Evolutionary conservation across 2,888 invertebrate genomes (phyloP), one percentile per base, ranked within the genome.

Genomic region (Nemapogon koenigi): DNA sequence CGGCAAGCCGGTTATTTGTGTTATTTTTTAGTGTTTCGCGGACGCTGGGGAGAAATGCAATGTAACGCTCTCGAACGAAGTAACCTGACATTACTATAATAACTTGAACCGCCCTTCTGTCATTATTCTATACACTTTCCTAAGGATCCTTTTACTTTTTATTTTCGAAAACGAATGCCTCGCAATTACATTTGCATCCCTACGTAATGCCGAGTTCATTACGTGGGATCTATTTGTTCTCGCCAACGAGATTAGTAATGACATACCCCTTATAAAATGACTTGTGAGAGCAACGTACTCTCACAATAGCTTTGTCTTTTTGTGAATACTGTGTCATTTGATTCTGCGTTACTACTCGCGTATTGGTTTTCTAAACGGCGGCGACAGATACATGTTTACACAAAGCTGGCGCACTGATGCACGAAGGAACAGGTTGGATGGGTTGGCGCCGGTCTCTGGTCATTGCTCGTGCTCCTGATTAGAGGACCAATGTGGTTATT

Each of bases 71-170:
- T 65, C 60, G 66, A 66, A 67, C 68, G 62, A 54, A 64, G 59
- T 53, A 75, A 72, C 76, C 75, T 59, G 62, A 57, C 62, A 75
- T 75, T 75, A 76, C 64, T 53, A 65, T 75, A 75, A 75, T 76
- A 72, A 73, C 66, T 55, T 45, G 66, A 61, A 59, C 64, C 69
- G 68, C 70, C 70, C 65, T 67, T 60, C 68, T 73, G 70, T 73
- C 70, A 72, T 76, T 72, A 75, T 59, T 66, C 52, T 60, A 58
- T 66, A 64, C 65, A 68, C 66, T 68, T 69, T 69, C 65, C 61
- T 64, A 58, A 63, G 51, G 53, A 56, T 57, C 48, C 52, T 37
- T 37, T 28, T 37, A 28, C 52, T 59, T 60, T 61, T 63, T 62
- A 56, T 62, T 59, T 59, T 56, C 51, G 54, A 57, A 49, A 53